Evolutionary conservation across 2,113 vertebrate species (phyloP).

Genomic region (Poeciliopsis occidentalis): DNA sequence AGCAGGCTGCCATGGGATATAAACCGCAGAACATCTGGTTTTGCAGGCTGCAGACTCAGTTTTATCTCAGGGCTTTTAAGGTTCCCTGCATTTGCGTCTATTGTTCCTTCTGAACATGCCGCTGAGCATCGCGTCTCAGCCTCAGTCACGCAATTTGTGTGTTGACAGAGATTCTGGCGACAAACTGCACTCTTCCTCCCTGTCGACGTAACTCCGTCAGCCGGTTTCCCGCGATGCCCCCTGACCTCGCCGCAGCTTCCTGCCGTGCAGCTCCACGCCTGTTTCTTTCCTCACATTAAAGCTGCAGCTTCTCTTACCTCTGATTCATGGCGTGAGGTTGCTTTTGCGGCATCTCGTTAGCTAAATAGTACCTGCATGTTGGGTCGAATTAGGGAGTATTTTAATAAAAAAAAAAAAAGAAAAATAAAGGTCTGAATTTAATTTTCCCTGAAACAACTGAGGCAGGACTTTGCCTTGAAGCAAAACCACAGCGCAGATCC

Average conservation of each 20-base stretch:
- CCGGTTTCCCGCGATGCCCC: background rate
- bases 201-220: background rate
- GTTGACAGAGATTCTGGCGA: background rate
- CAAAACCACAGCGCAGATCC: conserved; percentile 14
- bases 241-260: conserved; percentile 2
- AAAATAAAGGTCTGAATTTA: conserved; percentile 19
- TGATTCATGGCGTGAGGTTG: background rate
- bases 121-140: conserved; percentile 26
- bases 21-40: conserved; percentile 44
- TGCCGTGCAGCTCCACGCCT: background rate
- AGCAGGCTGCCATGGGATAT: conserved; percentile 15
- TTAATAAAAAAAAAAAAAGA: conserved; percentile 4
- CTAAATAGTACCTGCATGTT: background rate
- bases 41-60: conserved; percentile 5
- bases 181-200: background rate
- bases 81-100: conserved; percentile 23
- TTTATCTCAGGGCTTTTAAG: conserved; percentile 17
- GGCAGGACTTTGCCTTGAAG: conserved; percentile 19
- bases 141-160: background rate
- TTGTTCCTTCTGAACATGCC: conserved; percentile 16
- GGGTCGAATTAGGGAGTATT: conserved; percentile 28
- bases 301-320: background rate
- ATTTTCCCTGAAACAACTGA: conserved; percentile 45
- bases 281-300: background rate
- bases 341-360: conserved; percentile 40